These are phyloP conservation scores for Pachypeltis micranthus DNA, from an alignment of 1,140 invertebrate species.

Conservation along the genomic window DNA sequence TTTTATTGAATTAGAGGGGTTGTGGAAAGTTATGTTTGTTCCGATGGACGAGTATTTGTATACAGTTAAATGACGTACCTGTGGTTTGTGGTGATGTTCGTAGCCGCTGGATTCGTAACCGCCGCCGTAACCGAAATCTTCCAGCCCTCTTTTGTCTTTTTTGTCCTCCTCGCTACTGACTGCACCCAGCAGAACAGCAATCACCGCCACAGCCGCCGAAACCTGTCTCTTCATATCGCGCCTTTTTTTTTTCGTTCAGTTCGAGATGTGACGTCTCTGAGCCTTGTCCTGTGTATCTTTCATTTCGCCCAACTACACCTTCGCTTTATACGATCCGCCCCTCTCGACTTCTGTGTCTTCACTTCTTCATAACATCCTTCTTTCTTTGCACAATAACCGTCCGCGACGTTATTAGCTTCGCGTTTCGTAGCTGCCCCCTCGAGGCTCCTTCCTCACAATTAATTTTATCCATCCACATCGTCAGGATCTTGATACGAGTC, in stretches of 20 bases:
- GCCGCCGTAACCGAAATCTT: background rate
- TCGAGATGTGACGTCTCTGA: background rate
- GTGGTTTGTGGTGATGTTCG: background rate
- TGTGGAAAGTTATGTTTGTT: too few relatives aligned
- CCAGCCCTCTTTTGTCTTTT: background rate
- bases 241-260: background rate
- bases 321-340: background rate
- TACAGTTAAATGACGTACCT: too few relatives aligned
- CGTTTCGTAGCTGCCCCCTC: background rate
- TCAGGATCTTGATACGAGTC: too few relatives aligned
- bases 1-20: too few relatives aligned
- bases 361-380: background rate
- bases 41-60: too few relatives aligned
- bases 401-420: background rate
- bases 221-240: too few relatives aligned
- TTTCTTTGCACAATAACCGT: background rate
- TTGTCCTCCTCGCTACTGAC: background rate
- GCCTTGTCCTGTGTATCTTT: too few relatives aligned
- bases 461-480: too few relatives aligned
- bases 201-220: background rate
- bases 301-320: background rate
- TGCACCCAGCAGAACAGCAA: background rate
- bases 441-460: too few relatives aligned
- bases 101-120: background rate
- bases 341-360: background rate